Conservation (phyloP, 2,113 vertebrate species). For the Caranx ignobilis region DNA sequence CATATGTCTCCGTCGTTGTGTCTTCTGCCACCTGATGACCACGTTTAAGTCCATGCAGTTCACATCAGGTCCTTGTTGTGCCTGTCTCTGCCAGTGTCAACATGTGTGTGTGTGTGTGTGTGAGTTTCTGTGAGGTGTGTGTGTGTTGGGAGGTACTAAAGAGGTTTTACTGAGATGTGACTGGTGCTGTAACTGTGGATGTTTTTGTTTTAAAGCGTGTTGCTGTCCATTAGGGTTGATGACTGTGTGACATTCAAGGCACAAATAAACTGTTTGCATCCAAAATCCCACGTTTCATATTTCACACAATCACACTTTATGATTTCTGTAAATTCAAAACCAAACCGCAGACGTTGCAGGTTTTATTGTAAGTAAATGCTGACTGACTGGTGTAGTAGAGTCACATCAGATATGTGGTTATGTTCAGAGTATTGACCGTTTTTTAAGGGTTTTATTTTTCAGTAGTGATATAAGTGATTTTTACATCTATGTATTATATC, state of each 20-base stretch:
- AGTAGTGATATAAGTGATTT: too few relatives aligned
- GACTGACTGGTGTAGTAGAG: too few relatives aligned
- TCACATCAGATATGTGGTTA: too few relatives aligned
- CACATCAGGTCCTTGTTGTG: conserved; percentile 20
- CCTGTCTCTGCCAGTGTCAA: conserved; percentile 32
- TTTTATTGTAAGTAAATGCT: too few relatives aligned
- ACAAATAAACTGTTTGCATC: conserved; percentile 64
- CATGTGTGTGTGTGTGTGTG: conserved; percentile 28
- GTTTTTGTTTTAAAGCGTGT: conserved; percentile 17
- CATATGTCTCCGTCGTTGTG: conserved; percentile 1
- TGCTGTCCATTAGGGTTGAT: conserved; percentile 22
- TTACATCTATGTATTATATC: too few relatives aligned
- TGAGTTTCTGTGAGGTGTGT: background rate
- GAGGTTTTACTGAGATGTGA: background rate
- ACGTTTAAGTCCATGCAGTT: conserved; percentile 1
- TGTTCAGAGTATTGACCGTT: too few relatives aligned
- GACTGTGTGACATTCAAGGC: conserved; percentile 26
- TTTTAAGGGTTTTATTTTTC: too few relatives aligned
- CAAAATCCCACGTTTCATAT: background rate
- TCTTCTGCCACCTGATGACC: background rate
- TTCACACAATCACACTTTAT: background rate
- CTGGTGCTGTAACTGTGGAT: background rate
- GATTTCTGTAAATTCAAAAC: too few relatives aligned
- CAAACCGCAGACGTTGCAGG: too few relatives aligned
- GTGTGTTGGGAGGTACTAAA: background rate